A percentile compares a stretch with the other conserved stretches of the same genome.
phyloP scores from a whole-genome alignment of 2,113 vertebrate genomes.

The Piaya cayana region DNA sequence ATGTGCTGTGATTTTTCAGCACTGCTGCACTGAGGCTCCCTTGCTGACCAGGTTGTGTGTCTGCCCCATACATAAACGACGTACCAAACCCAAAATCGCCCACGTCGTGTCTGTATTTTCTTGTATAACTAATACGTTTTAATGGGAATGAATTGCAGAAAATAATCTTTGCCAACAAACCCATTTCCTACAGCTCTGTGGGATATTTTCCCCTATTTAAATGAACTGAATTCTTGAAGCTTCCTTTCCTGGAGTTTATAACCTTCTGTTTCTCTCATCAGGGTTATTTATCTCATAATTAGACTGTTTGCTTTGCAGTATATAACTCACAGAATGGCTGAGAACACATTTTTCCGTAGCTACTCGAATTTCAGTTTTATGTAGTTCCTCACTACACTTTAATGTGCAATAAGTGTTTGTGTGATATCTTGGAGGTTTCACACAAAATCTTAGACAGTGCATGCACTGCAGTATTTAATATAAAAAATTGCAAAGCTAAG shows the following conservation, averaged over 20 bases:
- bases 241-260: conserved; percentile 5
- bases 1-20: background rate
- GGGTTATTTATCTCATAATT: background rate
- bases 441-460: background rate
- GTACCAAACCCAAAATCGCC: background rate
- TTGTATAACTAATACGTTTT: background rate
- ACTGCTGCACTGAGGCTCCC: background rate
- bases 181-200: background rate
- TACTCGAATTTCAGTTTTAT: background rate
- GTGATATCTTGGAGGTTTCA: background rate
- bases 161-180: background rate
- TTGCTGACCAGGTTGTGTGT: background rate
- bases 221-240: background rate
- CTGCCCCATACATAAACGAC: background rate
- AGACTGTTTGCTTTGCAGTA: conserved; percentile 36
- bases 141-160: background rate
- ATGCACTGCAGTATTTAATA: background rate
- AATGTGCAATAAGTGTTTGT: background rate
- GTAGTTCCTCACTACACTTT: background rate
- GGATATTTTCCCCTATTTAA: background rate
- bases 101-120: background rate
- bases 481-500: background rate
- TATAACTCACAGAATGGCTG: background rate
- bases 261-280: background rate
- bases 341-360: background rate